A percentile compares a stretch with the other conserved stretches of the same genome.
Evolutionary conservation across 2,797 vertebrate genomes (phyloP).

Genomic region (Enteromius trimaculatus): DNA sequence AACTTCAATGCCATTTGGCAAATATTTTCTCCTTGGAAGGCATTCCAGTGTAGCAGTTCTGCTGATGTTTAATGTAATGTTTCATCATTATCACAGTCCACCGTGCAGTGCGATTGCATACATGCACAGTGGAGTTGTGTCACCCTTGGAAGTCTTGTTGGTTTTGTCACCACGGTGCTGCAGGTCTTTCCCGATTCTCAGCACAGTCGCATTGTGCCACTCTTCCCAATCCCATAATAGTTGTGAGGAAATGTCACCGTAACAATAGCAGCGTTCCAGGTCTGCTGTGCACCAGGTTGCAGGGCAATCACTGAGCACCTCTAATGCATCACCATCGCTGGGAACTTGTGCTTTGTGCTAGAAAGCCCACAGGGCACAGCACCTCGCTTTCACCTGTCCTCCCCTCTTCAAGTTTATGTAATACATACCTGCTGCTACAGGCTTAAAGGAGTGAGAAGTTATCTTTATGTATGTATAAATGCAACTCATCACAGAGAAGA

Average conservation of each 20-base stretch:
- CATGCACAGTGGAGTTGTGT: not conserved
- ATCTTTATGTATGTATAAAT: not conserved
- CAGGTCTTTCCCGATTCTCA: constrained; percentile 40
- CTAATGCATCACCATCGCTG: not conserved
- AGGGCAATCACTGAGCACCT: not conserved
- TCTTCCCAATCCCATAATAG: constrained; percentile 45
- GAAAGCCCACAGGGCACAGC: not conserved
- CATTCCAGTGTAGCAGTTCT: not conserved
- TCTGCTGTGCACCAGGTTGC: constrained; percentile 37
- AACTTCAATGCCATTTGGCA: not conserved
- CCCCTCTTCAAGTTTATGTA: not conserved
- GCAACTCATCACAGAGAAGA: not conserved
- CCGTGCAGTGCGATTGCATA: not conserved
- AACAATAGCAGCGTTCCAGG: constrained; percentile 52
- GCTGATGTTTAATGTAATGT: not conserved
- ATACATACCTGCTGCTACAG: constrained; percentile 13
- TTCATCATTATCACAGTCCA: not conserved
- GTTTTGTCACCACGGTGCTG: not conserved
- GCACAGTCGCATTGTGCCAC: constrained; percentile 35
- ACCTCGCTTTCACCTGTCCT: constrained; percentile 15
- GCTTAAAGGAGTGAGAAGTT: not conserved
- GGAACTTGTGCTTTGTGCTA: not conserved
- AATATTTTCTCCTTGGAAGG: not conserved
- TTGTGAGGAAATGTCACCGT: constrained; percentile 34
- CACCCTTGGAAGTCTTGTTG: too few relatives aligned